Evolutionary conservation across 1,140 invertebrate species (phyloP).

Genomic region (Formica selysi): DNA sequence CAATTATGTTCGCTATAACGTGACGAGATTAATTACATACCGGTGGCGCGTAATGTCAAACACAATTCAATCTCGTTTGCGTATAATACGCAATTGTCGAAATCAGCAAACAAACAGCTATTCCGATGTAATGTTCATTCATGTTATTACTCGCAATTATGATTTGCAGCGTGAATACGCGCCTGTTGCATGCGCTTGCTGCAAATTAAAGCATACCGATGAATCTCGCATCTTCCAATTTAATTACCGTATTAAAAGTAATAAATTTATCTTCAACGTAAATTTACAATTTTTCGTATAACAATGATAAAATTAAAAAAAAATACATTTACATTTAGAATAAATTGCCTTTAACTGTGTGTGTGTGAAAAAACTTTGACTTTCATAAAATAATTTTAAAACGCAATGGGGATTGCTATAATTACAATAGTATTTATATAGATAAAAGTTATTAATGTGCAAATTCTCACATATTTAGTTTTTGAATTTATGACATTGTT

Average conservation of each 20-base stretch:
- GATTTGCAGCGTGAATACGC: not conserved
- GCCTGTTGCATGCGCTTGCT: not conserved
- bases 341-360: not conserved
- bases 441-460: too few species aligned
- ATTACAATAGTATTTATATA: too few species aligned
- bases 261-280: not conserved
- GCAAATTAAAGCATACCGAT: constrained; percentile 1
- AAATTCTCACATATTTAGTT: not conserved
- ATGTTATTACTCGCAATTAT: constrained; percentile 4
- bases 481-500: not conserved
- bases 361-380: too few species aligned
- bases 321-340: not conserved
- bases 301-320: not conserved
- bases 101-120: constrained; percentile 17
- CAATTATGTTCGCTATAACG: not conserved
- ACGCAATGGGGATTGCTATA: too few species aligned
- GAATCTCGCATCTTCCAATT: not conserved
- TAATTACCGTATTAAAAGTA: not conserved
- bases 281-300: not conserved
- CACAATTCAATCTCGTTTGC: constrained; percentile 8
- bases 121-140: not conserved
- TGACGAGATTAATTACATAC: constrained; percentile 36
- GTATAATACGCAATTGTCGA: constrained; percentile 11
- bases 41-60: not conserved
- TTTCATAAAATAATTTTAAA: too few species aligned